These are phyloP conservation scores for Probosciger aterrimus DNA, from an alignment of 2,113 vertebrate genomes.

Conservation along the genomic window DNA sequence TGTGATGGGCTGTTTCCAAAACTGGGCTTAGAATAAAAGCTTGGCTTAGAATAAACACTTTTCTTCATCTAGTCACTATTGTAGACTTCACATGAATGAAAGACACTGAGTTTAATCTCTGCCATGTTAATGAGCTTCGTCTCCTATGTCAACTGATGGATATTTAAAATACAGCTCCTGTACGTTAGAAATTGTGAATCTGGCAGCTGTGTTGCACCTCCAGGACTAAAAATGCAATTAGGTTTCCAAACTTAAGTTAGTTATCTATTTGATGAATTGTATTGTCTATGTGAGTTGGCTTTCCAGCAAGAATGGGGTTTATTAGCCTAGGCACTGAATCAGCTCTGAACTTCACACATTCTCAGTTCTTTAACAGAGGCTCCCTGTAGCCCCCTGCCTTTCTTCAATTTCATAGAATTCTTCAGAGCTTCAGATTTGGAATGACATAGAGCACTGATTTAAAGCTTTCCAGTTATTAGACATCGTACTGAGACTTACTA, in stretches of 20 bases:
- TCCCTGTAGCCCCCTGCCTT: not conserved
- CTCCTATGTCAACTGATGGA: not conserved
- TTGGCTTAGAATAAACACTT: not conserved
- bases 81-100: not conserved
- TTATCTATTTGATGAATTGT: not conserved
- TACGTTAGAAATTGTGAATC: not conserved
- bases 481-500: conserved; percentile 10
- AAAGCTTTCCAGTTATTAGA: conserved; percentile 53
- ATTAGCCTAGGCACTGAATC: not conserved
- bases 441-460: conserved; percentile 43
- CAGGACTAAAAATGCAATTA: not conserved
- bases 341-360: not conserved
- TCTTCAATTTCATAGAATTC: not conserved
- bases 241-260: not conserved
- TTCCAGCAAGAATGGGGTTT: not conserved
- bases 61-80: not conserved
- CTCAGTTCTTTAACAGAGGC: not conserved
- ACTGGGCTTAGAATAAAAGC: not conserved
- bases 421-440: conserved; percentile 45
- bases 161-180: not conserved
- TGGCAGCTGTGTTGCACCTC: not conserved
- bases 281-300: not conserved
- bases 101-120: not conserved
- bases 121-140: not conserved
- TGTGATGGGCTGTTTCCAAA: not conserved